These are phyloP conservation scores for Cataglyphis altisquamis DNA, from an alignment of 2,888 invertebrate species.

Conservation along the genomic window DNA sequence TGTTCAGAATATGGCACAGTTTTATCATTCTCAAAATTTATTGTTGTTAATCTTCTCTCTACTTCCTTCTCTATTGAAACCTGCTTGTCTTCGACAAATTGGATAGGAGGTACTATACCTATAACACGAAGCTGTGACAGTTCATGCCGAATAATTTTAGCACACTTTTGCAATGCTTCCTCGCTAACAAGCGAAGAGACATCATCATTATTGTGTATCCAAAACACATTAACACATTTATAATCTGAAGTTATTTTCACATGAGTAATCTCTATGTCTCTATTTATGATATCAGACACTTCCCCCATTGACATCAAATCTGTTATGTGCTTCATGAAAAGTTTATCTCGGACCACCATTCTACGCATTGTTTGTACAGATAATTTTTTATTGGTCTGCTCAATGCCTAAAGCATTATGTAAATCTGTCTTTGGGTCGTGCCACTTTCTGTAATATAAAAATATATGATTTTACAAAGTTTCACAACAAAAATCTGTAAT, in stretches of 20 bases:
- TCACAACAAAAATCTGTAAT: not conserved
- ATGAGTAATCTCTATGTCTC: slow-evolving; percentile 92
- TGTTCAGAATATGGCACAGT: slow-evolving; percentile 81
- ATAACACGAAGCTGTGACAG: slow-evolving; percentile 91
- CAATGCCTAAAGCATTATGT: not conserved
- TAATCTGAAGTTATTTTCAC: slow-evolving; percentile 90
- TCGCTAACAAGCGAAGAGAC: slow-evolving; percentile 78
- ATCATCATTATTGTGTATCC: slow-evolving; percentile 86
- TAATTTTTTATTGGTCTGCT: slow-evolving; percentile 57
- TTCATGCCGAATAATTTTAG: slow-evolving; percentile 90
- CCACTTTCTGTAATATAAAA: slow-evolving; percentile 30
- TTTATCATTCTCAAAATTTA: slow-evolving; percentile 90
- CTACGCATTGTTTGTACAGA: slow-evolving; percentile 88
- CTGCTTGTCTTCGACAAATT: slow-evolving; percentile 91
- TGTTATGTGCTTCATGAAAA: slow-evolving; percentile 93
- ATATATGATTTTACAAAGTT: not conserved
- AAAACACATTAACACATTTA: slow-evolving; percentile 90
- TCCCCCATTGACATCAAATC: slow-evolving; percentile 93
- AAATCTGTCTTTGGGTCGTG: not conserved
- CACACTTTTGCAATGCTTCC: slow-evolving; percentile 87
- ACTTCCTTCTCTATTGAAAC: slow-evolving; percentile 88
- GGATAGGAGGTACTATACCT: slow-evolving; percentile 91
- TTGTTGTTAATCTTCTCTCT: slow-evolving; percentile 88
- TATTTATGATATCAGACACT: slow-evolving; percentile 88
- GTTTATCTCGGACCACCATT: slow-evolving; percentile 91